Base-by-base conservation (phyloP, 2,888 invertebrate species). In the Tinea semifulvella region DNA sequence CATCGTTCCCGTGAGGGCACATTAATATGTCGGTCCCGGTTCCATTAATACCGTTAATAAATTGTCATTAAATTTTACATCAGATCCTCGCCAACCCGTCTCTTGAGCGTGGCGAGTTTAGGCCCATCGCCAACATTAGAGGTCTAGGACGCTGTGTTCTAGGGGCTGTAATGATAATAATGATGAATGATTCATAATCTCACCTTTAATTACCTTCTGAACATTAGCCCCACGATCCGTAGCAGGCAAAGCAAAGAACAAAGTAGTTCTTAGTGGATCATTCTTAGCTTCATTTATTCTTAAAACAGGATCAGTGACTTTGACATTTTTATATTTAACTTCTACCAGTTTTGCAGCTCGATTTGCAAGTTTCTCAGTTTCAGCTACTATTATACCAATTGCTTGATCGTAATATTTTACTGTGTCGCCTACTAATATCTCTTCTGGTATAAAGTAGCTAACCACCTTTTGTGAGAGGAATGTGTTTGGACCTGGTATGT, bases 401-500 rank as follows among this genome's bases (percentile, higher is more conserved):
- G 89, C 82, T 60, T 91, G 90, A 19, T 88, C 85, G 46, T 86
- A 87, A 58, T 83, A 88, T 42, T 74, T 62, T 0, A 90, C 76
- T 17, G 66, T 61, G 11, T 81, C 83, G 48, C 71, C 72, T 44
- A 76, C 83, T 44, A 85, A 73, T 8, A 85, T 58, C 60, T 81
- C 77, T 57, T 84, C 84, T 2, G 65, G 58, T 0, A 42, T 8
- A 0, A 54, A 2, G 13, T 55, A 53, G 1, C 44, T n/a, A 2
- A 54, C 50, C 3, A 59, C 52, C 46, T 53, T 58, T 11, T 51
- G 54, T 1, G 77, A 64, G 10, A 79, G 60, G 52, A 83, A 86
- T 26, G 67, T 65, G 61, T 91, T 91, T 35, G 61, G 61, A 0
- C 90, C 90, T 0, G 89, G 89, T 46, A 91, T 84, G 54, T 90